These are phyloP conservation scores for Helicorthomorpha holstii DNA, from an alignment of 1,140 invertebrate species.

Conservation along the genomic window DNA sequence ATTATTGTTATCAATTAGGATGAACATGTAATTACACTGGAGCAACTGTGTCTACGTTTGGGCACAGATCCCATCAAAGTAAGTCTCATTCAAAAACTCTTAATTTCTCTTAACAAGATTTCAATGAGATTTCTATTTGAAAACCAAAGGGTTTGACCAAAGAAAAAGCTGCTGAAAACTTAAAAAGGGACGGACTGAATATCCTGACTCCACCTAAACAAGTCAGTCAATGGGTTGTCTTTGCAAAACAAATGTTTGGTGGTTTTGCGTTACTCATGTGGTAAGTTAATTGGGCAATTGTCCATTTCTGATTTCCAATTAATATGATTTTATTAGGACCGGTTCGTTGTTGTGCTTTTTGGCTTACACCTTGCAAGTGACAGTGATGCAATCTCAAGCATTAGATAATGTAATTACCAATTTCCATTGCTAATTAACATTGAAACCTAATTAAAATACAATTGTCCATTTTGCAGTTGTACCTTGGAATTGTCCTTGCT, in stretches of 20 bases:
- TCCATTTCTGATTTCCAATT: too few species aligned
- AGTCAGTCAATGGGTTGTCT: conserved; percentile 25
- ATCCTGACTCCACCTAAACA: conserved; percentile 23
- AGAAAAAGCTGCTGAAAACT: neutral
- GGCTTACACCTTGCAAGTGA: conserved; percentile 16
- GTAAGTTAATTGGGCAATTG: too few species aligned
- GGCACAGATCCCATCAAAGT: neutral
- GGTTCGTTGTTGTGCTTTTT: conserved; percentile 24
- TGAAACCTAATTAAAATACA: conserved; percentile 4
- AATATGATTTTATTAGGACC: too few species aligned
- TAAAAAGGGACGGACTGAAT: conserved; percentile 19
- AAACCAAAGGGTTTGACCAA: neutral
- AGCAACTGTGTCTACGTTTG: neutral
- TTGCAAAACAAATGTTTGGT: conserved; percentile 25
- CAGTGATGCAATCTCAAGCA: neutral
- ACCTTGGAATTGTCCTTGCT: conserved; percentile 32
- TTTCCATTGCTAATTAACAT: conserved; percentile 8
- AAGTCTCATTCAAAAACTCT: neutral
- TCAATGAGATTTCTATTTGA: neutral
- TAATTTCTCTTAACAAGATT: neutral
- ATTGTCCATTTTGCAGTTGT: conserved; percentile 21
- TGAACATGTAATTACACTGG: neutral
- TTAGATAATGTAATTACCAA: conserved; percentile 8
- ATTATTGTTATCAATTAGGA: neutral
- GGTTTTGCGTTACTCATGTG: conserved; percentile 24